A percentile compares a stretch with the other conserved stretches of the same genome.
Conservation (phyloP, 2,888 invertebrate species). For the Sphaeridia pumilis region DNA sequence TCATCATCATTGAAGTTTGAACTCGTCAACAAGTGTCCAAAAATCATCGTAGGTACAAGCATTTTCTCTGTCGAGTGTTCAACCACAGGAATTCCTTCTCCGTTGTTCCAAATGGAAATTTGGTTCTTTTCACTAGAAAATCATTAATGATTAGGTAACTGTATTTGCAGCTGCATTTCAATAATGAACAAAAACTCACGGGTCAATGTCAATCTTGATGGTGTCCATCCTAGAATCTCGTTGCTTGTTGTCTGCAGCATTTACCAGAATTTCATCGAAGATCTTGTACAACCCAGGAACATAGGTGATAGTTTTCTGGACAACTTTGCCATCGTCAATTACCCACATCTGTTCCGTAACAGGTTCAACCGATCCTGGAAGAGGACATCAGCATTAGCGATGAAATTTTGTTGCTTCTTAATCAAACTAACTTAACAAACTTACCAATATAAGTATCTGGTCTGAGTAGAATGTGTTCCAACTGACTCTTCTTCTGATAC, state of each 20-base stretch:
- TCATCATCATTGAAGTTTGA: slow-evolving; percentile 98
- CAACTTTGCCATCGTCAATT: slow-evolving; percentile 61
- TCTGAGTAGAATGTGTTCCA: slow-evolving; percentile 92
- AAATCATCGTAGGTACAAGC: slow-evolving; percentile 98
- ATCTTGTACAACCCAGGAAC: slow-evolving; percentile 98
- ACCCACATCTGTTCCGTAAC: slow-evolving; percentile 85
- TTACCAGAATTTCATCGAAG: slow-evolving; percentile 98
- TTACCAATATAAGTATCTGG: slow-evolving; percentile 97
- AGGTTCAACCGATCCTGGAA: slow-evolving; percentile 61
- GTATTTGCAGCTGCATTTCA: too few species aligned
- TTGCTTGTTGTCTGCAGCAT: slow-evolving; percentile 97
- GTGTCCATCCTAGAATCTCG: slow-evolving; percentile 79
- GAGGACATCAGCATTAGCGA: too few species aligned
- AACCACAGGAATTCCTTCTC: slow-evolving; percentile 92
- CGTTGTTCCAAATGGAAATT: slow-evolving; percentile 94
- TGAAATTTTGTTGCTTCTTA: too few species aligned
- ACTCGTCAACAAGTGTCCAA: slow-evolving; percentile 94
- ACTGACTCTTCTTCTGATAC: slow-evolving; percentile 95
- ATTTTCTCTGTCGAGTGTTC: slow-evolving; percentile 97
- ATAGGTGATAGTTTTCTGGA: slow-evolving; percentile 73
- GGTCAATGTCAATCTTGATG: slow-evolving; percentile 75
- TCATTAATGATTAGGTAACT: too few species aligned
- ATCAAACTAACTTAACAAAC: too few species aligned
- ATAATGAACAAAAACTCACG: too few species aligned
- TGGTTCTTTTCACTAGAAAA: slow-evolving; percentile 72